A percentile compares a stretch with the other conserved stretches of the same genome.
Conservation (phyloP, 2,113 vertebrate species). For the Actenoides hombroni region DNA sequence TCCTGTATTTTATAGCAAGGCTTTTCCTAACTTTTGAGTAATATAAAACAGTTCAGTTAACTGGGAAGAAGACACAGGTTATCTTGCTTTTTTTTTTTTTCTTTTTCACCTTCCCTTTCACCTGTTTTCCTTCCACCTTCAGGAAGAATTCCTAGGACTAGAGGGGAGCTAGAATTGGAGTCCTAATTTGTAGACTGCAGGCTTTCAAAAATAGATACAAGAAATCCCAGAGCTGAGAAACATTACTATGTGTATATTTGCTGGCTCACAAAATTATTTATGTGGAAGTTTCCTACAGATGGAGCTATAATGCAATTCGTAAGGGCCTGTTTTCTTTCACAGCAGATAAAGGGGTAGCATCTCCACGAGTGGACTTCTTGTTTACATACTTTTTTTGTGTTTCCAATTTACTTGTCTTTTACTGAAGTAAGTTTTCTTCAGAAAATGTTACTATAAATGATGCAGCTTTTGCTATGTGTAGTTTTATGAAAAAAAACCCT, state of each 20-base stretch:
- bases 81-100: background rate
- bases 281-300: constrained; percentile 51
- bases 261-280: background rate
- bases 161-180: background rate
- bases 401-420: background rate
- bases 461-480: background rate
- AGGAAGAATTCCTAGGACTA: background rate
- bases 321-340: background rate
- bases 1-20: background rate
- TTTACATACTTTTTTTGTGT: background rate
- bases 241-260: background rate
- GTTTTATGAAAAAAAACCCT: background rate
- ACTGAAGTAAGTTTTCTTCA: background rate
- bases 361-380: background rate
- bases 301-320: constrained; percentile 56
- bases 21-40: background rate
- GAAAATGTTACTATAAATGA: background rate
- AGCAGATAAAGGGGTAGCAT: background rate
- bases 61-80: background rate
- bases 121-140: background rate
- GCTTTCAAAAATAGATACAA: background rate
- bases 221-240: background rate
- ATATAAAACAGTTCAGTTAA: background rate
- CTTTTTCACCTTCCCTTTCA: background rate
- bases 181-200: background rate